Percentiles rank a stretch among this genome's conserved stretches.
phyloP scores from a whole-genome alignment of 2,888 invertebrate species.

The Yponomeuta sedellus region DNA sequence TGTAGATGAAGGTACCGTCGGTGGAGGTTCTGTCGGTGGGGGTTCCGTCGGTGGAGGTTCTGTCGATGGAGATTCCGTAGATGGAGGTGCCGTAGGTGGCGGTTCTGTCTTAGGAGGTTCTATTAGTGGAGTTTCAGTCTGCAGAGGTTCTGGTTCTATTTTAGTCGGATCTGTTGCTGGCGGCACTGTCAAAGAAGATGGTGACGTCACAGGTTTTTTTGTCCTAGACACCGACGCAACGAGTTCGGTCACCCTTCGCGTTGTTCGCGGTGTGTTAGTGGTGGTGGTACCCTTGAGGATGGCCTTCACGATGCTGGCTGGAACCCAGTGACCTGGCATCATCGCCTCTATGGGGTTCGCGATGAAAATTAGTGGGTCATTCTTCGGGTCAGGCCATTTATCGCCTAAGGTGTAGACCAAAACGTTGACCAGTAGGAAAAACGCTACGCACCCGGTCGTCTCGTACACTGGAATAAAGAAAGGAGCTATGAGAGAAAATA shows the following conservation, averaged over 20 bases:
- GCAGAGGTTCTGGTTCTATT: not conserved
- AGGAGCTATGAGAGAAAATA: not conserved
- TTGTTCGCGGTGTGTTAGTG: not conserved
- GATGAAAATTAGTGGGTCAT: conserved; percentile 40
- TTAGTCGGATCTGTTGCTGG: too few relatives aligned
- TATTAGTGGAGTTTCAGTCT: not conserved
- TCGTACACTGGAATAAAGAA: not conserved
- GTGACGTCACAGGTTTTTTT: too few relatives aligned
- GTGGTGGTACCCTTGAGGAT: conserved; percentile 23
- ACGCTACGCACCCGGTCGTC: not conserved
- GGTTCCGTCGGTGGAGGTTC: not conserved
- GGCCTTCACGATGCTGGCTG: conserved; percentile 38
- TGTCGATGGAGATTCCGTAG: too few relatives aligned
- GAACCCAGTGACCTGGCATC: conserved; percentile 50
- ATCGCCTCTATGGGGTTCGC: conserved; percentile 45
- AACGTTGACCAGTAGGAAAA: not conserved
- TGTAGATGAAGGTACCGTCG: not conserved
- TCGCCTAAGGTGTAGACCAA: not conserved
- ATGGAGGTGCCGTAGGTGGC: not conserved
- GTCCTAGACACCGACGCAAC: too few relatives aligned
- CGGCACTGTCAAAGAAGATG: too few relatives aligned
- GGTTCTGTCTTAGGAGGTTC: not conserved
- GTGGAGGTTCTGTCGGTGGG: not conserved
- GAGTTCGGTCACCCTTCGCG: too few relatives aligned
- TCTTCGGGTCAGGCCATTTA: conserved; percentile 27